Conservation (phyloP, 1,140 invertebrate species). For the Notospermus geniculatus region DNA sequence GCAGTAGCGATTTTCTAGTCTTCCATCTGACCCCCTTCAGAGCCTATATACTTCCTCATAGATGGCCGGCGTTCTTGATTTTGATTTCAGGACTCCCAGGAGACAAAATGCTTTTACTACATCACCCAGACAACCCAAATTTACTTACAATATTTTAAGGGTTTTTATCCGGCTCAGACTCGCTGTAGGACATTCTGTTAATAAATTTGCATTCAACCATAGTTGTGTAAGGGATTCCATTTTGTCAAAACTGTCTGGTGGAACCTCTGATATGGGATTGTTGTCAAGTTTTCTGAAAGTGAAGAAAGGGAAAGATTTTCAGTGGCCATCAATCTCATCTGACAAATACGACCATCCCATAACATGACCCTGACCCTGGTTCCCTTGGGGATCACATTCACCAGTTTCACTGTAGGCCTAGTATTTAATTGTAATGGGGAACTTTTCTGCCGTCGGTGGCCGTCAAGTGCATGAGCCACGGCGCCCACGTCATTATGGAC, state of each 20-base stretch:
- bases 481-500: too few species aligned
- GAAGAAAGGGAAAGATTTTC: conserved; percentile 7
- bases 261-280: conserved; percentile 32
- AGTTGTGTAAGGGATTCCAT: conserved; percentile 25
- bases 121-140: not conserved
- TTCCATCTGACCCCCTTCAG: too few species aligned
- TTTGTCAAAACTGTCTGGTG: conserved; percentile 29
- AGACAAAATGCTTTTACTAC: not conserved
- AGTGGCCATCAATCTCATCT: conserved; percentile 5
- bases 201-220: conserved; percentile 32
- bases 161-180: conserved; percentile 23
- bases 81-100: not conserved
- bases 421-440: too few species aligned
- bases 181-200: conserved; percentile 27
- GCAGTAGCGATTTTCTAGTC: too few species aligned
- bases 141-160: conserved; percentile 34
- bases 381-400: too few species aligned
- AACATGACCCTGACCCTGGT: too few species aligned
- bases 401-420: too few species aligned
- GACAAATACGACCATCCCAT: not conserved
- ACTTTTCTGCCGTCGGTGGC: too few species aligned
- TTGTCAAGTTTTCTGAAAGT: conserved; percentile 43
- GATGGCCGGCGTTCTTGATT: not conserved
- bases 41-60: too few species aligned
- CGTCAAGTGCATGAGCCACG: too few species aligned